Conservation (phyloP, 2,888 invertebrate species). For the Thecocarcelia acutangulata region DNA sequence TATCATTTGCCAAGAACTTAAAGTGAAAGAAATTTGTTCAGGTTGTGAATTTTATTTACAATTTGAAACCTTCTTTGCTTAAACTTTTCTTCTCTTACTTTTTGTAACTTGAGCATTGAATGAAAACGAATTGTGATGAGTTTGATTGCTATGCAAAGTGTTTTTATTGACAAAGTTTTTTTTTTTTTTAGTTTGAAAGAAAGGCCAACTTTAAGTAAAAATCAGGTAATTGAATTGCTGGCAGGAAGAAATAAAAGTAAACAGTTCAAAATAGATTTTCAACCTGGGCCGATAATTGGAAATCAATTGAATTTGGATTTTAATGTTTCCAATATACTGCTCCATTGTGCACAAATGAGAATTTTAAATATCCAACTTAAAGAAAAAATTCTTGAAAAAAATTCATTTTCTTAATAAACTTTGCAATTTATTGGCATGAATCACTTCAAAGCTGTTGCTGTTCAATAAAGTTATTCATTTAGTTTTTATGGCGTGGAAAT, state of each 20-base stretch:
- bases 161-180: conserved; percentile 70
- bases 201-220: no score
- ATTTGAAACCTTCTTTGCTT: conserved; percentile 16
- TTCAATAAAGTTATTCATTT: conserved; percentile 72
- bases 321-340: no score
- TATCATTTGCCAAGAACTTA: conserved; percentile 40
- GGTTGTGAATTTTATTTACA: conserved; percentile 46
- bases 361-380: no score
- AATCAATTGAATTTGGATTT: no score
- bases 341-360: no score
- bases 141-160: conserved; percentile 78
- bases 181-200: background rate
- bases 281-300: no score
- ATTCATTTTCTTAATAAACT: no score
- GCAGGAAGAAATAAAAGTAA: no score
- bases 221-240: no score
- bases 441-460: conserved; percentile 16
- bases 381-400: no score
- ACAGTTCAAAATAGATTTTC: no score
- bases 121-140: conserved; percentile 72
- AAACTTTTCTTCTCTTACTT: background rate
- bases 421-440: no score
- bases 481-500: conserved; percentile 77
- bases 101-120: conserved; percentile 17
- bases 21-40: background rate